Evolutionary conservation across 2,888 invertebrate species (phyloP), one percentile per base, ranked within the genome.

Genomic region (Scaptomyza flava): DNA sequence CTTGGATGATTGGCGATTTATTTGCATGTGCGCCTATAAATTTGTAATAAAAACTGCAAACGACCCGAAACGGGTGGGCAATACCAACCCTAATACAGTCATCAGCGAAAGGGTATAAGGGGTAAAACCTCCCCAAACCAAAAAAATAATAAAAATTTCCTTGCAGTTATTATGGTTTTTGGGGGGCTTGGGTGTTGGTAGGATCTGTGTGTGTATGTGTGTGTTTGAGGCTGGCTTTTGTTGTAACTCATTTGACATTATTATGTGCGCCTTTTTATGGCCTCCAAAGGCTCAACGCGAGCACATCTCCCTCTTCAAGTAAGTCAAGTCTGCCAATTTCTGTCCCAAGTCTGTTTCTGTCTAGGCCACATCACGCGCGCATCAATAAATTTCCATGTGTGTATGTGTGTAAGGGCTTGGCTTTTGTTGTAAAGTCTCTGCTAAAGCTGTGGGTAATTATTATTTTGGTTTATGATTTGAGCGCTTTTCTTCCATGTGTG

Each of bases 1-100:
- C 42, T 30, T 30, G n/a, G 2, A 23, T 34, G 57, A 60, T 54
- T 71, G 68, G 77, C 90, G 89, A 90, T 89, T 89, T 89, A 89
- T 89, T 81, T 80, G 77, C 81, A 79, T 85, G 79, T 75, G 81
- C 81, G 89, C 83, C 89, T 89, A 90, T 89, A 89, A 89, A 89
- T 89, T 85, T 79, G 89, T 82, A 88, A 89, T 89, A 90, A 90
- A 90, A 90, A 87, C 76, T 77, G 87, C 72, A 83, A 89, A 85
- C 88, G 85, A 86, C 84, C 89, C 50, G 72, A 75, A 77, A 72
- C n/a, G 36, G 81, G 71, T 68, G 67, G 75, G 61, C 73, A 63
- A 56, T 50, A 57, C 65, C 77, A 67, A 58, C 81, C 77, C 72
- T 89, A 89, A 86, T 89, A 84, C 78, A 86, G 79, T 87, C 85